A percentile compares a stretch with the other conserved stretches of the same genome.
Conservation (phyloP, 1,140 invertebrate species). For the Coelopa frigida region DNA sequence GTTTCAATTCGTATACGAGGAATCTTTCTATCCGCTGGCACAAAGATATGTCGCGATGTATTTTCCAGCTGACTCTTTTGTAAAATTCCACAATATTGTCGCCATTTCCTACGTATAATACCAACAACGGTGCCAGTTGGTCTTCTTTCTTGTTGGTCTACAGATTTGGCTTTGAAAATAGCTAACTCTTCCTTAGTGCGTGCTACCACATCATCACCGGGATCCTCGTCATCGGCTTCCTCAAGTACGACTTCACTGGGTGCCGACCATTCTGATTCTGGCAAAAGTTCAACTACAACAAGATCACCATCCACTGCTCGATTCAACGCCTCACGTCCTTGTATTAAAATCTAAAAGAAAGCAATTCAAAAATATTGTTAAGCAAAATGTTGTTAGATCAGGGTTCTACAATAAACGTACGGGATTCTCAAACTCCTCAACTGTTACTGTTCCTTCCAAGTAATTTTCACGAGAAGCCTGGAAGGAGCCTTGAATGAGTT, state of each 20-base stretch:
- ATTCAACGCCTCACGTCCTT: conserved; percentile 83
- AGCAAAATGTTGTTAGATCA: not conserved
- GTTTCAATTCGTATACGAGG: conserved; percentile 90
- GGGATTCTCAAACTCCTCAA: conserved; percentile 67
- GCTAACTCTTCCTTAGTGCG: conserved; percentile 43
- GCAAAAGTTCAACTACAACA: conserved; percentile 87
- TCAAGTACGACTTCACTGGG: conserved; percentile 78
- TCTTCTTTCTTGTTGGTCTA: too few relatives aligned
- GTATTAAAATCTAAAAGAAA: conserved; percentile 67
- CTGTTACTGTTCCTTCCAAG: conserved; percentile 83
- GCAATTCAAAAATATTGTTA: not conserved
- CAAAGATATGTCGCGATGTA: conserved; percentile 71
- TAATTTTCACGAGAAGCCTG: conserved; percentile 85
- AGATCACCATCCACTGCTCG: conserved; percentile 93
- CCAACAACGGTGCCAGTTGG: conserved; percentile 89
- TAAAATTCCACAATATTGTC: conserved; percentile 93
- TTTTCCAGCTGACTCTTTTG: conserved; percentile 69
- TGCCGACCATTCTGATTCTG: conserved; percentile 81
- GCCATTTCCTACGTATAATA: conserved; percentile 93
- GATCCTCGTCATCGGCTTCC: conserved; percentile 63
- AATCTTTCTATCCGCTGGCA: conserved; percentile 82
- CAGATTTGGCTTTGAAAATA: too few relatives aligned
- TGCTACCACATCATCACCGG: conserved; percentile 51
- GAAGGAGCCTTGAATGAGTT: conserved; percentile 76
- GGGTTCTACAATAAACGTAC: conserved; percentile 47